Evolutionary conservation across 30 jellyfish, hydroid and myxozoan genomes (phyloP).

Genomic region (Pseudorhiza aurosa): DNA sequence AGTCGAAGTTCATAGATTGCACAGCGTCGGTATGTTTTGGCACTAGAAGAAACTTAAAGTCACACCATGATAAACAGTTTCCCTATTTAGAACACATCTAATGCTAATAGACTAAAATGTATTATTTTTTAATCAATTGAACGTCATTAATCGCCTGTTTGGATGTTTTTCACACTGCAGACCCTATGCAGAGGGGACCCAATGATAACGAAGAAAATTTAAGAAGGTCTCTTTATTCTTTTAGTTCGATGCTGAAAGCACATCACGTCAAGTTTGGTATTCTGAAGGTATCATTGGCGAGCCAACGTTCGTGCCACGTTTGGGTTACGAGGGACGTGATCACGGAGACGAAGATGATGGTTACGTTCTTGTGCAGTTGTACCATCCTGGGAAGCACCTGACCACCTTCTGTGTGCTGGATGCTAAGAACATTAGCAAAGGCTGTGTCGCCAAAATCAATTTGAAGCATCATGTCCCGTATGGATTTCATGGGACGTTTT

Average conservation of each 20-base stretch:
- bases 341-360: conserved; percentile 98
- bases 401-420: conserved; percentile 92
- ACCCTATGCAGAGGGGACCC: no score
- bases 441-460: conserved; percentile 89
- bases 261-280: conserved; percentile 90
- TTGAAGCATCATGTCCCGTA: conserved; percentile 96
- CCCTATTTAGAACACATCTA: no score
- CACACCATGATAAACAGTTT: no score
- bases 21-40: no score
- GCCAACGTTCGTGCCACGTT: conserved; percentile 95
- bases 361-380: conserved; percentile 86
- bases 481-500: conserved; percentile 96
- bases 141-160: no score
- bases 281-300: conserved; percentile 97
- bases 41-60: no score
- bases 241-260: conserved; percentile 57
- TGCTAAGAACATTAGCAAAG: conserved; percentile 79
- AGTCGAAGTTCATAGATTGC: no score
- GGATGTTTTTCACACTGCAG: no score
- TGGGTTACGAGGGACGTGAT: conserved; percentile 83
- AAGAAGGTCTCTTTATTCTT: not conserved
- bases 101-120: no score
- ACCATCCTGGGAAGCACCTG: conserved; percentile 75
- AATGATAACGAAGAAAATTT: no score
- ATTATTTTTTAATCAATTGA: no score